Base-by-base conservation (phyloP, 2,888 invertebrate species). In the Ophraella communa region DNA sequence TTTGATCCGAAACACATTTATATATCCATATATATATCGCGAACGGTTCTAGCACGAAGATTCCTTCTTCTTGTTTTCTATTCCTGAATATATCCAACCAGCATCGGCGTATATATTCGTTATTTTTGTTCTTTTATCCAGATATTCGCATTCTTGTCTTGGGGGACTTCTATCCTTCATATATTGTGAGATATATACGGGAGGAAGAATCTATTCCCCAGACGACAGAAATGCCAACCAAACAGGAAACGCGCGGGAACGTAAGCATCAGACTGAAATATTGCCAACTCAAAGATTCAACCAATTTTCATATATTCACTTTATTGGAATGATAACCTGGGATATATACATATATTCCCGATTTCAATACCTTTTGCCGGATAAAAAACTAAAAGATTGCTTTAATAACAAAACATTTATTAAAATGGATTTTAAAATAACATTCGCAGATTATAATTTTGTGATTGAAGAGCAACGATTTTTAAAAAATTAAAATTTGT, bases 241-340 rank as follows among this genome's bases (percentile, higher is more conserved):
- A 80, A 80, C 79, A 79, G 79, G 79, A 80, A 80, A 79, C 78
- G 79, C 73, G 76, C 74, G 76, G 78, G 76, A 63, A 76, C 76
- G 74, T 62, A 70, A 77, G 77, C 73, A 59, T 59, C 59, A 79
- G 79, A 81, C 80, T 81, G 81, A 80, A 80, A 80, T 81, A 81
- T 80, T 80, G 79, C 78, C 77, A 79, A 79, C 80, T 77, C 78
- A 78, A 80, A 80, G 79, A 80, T 80, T 80, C 75, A 79, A 78
- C 80, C 80, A 80, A 80, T 81, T 81, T 81, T 80, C 80, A 79
- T 79, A 78, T 78, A 79, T 80, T 79, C 79, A 75, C 76, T 68
- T 62, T 56, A 65, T 65, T 65, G 65, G 58, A n/a, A n/a, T n/a
- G 61, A 65, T 62, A 44, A 52, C 33, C 60, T 53, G 27, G 33